Evolutionary conservation across 37 sponge, comb jelly and placozoan genomes (phyloP).

Genomic region (Axinella damicornis): DNA sequence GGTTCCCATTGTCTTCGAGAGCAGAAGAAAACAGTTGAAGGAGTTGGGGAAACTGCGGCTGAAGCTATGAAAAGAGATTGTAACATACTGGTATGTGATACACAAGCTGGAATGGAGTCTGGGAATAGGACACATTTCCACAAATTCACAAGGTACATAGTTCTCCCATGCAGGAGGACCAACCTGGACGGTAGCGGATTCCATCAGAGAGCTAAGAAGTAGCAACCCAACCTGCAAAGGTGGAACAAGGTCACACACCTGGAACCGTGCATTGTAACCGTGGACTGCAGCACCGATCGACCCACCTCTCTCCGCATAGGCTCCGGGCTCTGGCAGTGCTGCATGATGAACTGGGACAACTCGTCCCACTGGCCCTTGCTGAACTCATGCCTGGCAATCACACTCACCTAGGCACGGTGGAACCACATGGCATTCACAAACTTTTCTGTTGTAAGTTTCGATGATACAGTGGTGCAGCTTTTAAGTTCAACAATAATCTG

Average conservation of each 20-base stretch:
- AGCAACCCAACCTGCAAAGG: conserved; percentile 67
- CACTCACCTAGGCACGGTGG: conserved; percentile 62
- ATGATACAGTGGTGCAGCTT: no score
- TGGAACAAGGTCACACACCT: not conserved
- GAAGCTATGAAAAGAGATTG: conserved; percentile 51
- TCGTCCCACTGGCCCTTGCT: conserved; percentile 71
- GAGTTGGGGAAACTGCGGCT: conserved; percentile 63
- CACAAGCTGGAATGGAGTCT: not conserved
- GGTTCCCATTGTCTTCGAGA: conserved; percentile 62
- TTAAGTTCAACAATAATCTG: no score
- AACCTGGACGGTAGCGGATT: conserved; percentile 60
- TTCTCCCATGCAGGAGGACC: no score
- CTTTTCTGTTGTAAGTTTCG: no score
- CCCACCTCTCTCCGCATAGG: conserved; percentile 69
- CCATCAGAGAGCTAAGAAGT: conserved; percentile 66
- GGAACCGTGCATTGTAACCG: not conserved
- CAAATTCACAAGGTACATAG: no score
- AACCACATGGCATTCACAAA: not conserved
- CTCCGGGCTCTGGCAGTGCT: conserved; percentile 58
- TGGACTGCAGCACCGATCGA: no score
- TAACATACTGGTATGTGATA: no score
- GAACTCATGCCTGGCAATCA: conserved; percentile 78
- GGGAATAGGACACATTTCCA: no score
- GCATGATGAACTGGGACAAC: conserved; percentile 60
- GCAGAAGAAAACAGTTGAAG: conserved; percentile 65